phyloP scores from a whole-genome alignment of 2,888 invertebrate species.

The Eupelmus urozonus region DNA sequence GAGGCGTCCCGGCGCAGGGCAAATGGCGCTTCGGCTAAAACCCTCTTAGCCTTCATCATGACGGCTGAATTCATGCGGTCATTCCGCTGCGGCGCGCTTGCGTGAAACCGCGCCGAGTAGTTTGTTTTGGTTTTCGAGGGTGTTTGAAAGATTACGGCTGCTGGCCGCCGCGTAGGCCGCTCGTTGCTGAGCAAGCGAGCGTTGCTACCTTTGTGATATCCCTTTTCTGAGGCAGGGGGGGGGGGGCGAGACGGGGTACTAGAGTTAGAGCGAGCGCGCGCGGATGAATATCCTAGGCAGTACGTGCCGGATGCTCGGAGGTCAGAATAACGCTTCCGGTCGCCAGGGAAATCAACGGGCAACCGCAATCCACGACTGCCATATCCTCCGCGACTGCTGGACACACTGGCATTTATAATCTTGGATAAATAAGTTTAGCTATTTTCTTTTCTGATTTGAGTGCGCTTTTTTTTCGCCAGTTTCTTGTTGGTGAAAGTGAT shows the following conservation, averaged over 20 bases:
- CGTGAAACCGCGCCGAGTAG: neutral
- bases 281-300: constrained; percentile 57
- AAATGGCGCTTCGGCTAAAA: no score
- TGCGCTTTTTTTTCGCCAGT: neutral
- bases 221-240: constrained; percentile 1
- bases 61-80: neutral
- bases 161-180: neutral
- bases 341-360: constrained; percentile 66
- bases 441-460: constrained; percentile 54
- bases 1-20: no score
- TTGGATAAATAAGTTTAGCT: constrained; percentile 61
- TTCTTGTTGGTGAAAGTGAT: neutral
- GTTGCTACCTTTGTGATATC: neutral
- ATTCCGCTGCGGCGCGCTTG: no score
- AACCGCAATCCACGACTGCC: constrained; percentile 63
- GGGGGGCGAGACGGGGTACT: neutral
- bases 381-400: constrained; percentile 61
- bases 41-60: no score
- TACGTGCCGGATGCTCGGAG: constrained; percentile 55
- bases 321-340: constrained; percentile 64
- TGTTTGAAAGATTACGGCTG: neutral
- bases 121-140: constrained; percentile 12
- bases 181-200: no score
- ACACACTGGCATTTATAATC: constrained; percentile 62
- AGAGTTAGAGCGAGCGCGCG: constrained; percentile 19